Base-by-base conservation (phyloP, 1,140 invertebrate species). In the Notospermus geniculatus region DNA sequence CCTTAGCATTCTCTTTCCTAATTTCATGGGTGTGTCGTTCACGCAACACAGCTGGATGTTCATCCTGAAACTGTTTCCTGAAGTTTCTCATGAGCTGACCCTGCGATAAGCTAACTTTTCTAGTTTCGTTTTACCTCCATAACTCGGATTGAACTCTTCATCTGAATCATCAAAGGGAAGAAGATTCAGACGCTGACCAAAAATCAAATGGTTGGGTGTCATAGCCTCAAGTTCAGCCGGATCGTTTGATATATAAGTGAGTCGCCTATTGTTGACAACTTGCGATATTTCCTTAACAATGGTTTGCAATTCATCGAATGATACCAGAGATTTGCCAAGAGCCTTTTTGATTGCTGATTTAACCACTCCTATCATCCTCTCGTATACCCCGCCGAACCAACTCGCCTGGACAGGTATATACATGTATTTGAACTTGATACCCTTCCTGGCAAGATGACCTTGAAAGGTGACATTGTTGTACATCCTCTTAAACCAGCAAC, bases 401-500 rank as follows among this genome's bases (percentile, higher is more conserved):
- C 46, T 50, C 4, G 46, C 46, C n/a, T 50, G 46, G n/a, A 50
- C 46, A n/a, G 46, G 46, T 4, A n/a, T n/a, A 27, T 50, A n/a
- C n/a, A n/a, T n/a, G n/a, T n/a, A 50, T 27, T 27, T 50, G n/a
- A 50, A 50, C 9, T 4, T 7, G 4, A 50, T 50, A 5, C 46
- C 9, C 9, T 50, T 50, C 4, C n/a, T 27, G 5, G 46, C 46
- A 23, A 50, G n/a, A 5, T 50, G 46, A 7, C 25, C n/a, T 27
- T 50, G 46, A 50, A 5, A 50, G 4, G 4, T 9, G 4, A 27
- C 25, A n/a, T 50, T 50, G 4, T 50, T 5, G 46, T 50, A 50
- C n/a, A 50, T 4, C 4, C 46, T 5, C n/a, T 50, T 19, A n/a
- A n/a, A n/a, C n/a, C n/a, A n/a, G n/a, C n/a, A n/a, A n/a, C n/a